A percentile compares a stretch with the other conserved stretches of the same genome.
Conservation (phyloP, 2,888 invertebrate genomes). For the Megaustenia siamemsis region DNA sequence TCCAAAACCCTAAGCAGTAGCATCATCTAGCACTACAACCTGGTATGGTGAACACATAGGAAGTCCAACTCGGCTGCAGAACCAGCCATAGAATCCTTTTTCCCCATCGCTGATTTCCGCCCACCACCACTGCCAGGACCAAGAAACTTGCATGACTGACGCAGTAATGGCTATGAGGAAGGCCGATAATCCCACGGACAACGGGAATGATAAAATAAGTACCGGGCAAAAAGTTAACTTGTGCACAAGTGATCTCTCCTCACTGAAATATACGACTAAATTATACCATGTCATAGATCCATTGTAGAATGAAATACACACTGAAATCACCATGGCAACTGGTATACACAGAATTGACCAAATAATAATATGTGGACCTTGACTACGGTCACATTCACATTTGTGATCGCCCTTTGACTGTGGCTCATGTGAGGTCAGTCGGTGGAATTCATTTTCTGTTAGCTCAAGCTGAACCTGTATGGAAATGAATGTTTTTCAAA, state of each 20-base stretch:
- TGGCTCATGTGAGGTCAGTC: constrained; percentile 83
- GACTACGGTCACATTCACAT: constrained; percentile 81
- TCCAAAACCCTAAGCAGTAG: neutral
- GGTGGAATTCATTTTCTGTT: constrained; percentile 86
- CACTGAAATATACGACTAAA: constrained; percentile 86
- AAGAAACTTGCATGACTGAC: constrained; percentile 86
- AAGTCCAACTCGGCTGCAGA: constrained; percentile 85
- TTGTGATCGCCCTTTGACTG: constrained; percentile 76
- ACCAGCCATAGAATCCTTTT: constrained; percentile 89
- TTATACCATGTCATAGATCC: constrained; percentile 90
- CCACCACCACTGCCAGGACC: constrained; percentile 86
- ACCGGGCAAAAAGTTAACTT: constrained; percentile 85
- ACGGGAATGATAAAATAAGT: constrained; percentile 86
- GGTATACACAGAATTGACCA: constrained; percentile 86
- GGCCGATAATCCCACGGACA: constrained; percentile 85
- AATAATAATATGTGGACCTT: constrained; percentile 85
- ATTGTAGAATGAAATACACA: constrained; percentile 87
- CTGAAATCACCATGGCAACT: constrained; percentile 85
- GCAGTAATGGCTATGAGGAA: constrained; percentile 86
- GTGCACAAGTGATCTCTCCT: constrained; percentile 85
- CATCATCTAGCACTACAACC: constrained; percentile 82
- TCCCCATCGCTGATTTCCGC: constrained; percentile 87
- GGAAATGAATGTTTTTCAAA: neutral
- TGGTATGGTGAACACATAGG: constrained; percentile 89
- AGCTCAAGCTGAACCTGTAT: constrained; percentile 87